Evolutionary conservation across 1,140 invertebrate genomes (phyloP).

Genomic region (Camponotus floridanus): DNA sequence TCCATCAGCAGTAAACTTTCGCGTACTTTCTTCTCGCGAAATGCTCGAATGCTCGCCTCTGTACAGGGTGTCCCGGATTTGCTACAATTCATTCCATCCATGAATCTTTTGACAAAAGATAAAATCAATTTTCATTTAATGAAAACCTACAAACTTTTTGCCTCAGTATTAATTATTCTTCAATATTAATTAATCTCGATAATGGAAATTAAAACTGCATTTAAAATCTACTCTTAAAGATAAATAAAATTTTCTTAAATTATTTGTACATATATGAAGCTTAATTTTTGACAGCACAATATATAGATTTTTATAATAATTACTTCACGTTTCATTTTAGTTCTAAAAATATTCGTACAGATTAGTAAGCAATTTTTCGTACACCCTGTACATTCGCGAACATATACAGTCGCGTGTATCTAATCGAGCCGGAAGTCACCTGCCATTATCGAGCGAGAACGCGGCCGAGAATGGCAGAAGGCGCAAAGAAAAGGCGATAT

Average conservation of each 20-base stretch:
- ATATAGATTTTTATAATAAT: background rate
- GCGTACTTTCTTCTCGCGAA: constrained; percentile 64
- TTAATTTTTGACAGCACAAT: background rate
- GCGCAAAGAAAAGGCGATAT: constrained; percentile 44
- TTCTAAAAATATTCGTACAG: background rate
- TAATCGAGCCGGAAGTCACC: constrained; percentile 31
- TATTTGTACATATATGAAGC: background rate
- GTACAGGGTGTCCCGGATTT: constrained; percentile 7
- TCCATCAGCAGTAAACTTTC: constrained; percentile 77
- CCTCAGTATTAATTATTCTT: background rate
- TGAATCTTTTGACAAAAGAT: background rate
- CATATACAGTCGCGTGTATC: constrained; percentile 28
- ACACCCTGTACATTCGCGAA: constrained; percentile 13
- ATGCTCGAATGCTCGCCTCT: constrained; percentile 24
- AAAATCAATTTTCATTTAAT: background rate
- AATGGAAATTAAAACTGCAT: constrained; percentile 11
- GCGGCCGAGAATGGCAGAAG: constrained; percentile 33
- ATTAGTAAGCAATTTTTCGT: background rate
- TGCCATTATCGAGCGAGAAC: constrained; percentile 40
- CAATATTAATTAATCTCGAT: background rate
- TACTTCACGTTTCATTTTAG: background rate
- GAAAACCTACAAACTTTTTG: background rate
- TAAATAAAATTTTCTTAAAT: constrained; percentile 18
- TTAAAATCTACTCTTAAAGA: background rate
- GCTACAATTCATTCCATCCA: background rate